Evolutionary conservation across 1,140 invertebrate genomes (phyloP).

Genomic region (Drosophila lacertosa): DNA sequence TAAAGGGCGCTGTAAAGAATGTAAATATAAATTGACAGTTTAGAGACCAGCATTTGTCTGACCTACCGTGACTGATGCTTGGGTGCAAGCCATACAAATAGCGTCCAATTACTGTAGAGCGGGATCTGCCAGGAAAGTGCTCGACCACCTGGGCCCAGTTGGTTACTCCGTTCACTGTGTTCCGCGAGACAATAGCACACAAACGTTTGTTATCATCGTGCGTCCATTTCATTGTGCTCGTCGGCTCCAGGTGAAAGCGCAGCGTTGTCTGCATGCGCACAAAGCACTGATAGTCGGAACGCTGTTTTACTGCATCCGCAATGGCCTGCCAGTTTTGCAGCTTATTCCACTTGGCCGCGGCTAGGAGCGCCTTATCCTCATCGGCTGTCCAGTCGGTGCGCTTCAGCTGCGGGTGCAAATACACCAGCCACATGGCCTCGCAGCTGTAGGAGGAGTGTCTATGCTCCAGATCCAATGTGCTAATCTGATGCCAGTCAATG

Average conservation of each 20-base stretch:
- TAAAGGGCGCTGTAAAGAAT: constrained; percentile 79
- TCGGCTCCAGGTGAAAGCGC: constrained; percentile 64
- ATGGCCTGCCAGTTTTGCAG: constrained; percentile 88
- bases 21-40: not conserved
- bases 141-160: constrained; percentile 87
- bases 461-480: constrained; percentile 82
- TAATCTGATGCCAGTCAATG: constrained; percentile 84
- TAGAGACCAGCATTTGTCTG: not conserved
- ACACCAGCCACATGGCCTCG: constrained; percentile 88
- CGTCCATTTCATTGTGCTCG: constrained; percentile 85
- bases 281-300: constrained; percentile 88
- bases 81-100: constrained; percentile 83
- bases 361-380: constrained; percentile 86
- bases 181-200: constrained; percentile 85
- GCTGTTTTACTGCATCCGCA: constrained; percentile 85
- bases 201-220: constrained; percentile 86
- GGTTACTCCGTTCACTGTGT: constrained; percentile 86
- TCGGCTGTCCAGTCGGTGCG: constrained; percentile 86
- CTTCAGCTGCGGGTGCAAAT: constrained; percentile 87
- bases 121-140: constrained; percentile 86
- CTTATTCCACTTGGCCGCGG: constrained; percentile 84
- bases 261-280: constrained; percentile 86
- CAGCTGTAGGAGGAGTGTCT: constrained; percentile 86
- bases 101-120: constrained; percentile 87
- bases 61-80: constrained; percentile 77